phyloP scores from a whole-genome alignment of 2,113 vertebrate genomes.

The Sminthopsis crassicaudata region DNA sequence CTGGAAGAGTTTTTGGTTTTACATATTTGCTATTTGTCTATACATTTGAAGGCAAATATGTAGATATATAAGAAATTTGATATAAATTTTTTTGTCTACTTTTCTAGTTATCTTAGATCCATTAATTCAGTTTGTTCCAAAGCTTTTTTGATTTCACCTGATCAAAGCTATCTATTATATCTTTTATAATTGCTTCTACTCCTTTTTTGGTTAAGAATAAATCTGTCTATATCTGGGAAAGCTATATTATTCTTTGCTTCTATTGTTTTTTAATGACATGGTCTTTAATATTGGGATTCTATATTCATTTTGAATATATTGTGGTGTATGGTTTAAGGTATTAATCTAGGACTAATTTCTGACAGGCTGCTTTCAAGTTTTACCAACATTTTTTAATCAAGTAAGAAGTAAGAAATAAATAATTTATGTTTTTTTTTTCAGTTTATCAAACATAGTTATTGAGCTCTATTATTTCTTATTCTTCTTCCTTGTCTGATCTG shows the following conservation, averaged over 20 bases:
- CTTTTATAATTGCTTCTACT: neutral
- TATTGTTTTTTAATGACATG: neutral
- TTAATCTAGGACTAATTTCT: neutral
- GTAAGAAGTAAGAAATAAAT: too few species aligned
- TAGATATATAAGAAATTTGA: neutral
- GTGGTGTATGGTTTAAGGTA: neutral
- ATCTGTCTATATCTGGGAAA: neutral
- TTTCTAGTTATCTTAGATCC: neutral
- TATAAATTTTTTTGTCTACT: neutral
- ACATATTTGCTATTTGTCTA: neutral
- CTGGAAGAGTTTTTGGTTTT: neutral
- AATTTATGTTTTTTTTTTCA: neutral
- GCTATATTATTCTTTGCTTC: neutral
- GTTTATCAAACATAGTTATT: neutral
- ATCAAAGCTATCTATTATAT: neutral
- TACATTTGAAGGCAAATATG: neutral
- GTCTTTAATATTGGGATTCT: neutral
- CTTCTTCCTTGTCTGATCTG: neutral
- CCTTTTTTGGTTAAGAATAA: neutral
- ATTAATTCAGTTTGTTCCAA: neutral
- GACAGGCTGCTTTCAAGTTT: neutral
- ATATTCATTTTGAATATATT: neutral
- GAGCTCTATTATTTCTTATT: neutral
- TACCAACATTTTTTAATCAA: neutral
- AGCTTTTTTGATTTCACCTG: neutral